Percentiles rank a stretch among this genome's conserved stretches.
Conservation (phyloP, 2,113 vertebrate genomes). For the Accipiter virgatus region DNA sequence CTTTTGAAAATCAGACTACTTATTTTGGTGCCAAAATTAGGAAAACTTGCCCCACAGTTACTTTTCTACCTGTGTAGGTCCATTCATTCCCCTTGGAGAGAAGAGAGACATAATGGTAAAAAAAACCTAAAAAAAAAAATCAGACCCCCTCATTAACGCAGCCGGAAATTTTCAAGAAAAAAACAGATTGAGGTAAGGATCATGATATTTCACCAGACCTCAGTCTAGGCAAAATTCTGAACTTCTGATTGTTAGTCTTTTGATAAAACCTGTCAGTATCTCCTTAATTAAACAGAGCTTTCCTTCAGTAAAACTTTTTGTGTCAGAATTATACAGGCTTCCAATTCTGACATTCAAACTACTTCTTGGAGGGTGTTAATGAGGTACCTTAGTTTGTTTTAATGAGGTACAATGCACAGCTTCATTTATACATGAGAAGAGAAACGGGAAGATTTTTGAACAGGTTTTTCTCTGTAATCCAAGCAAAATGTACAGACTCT, state of each 20-base stretch:
- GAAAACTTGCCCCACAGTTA: not conserved
- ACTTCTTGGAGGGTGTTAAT: conserved; percentile 42
- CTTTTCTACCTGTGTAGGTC: not conserved
- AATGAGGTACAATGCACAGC: conserved; percentile 42
- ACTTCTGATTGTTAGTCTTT: conserved; percentile 44
- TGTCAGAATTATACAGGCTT: conserved; percentile 28
- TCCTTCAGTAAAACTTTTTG: not conserved
- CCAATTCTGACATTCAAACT: conserved; percentile 37
- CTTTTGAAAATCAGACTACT: not conserved
- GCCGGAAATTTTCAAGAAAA: not conserved
- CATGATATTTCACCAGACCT: not conserved
- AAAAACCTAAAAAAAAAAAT: not conserved
- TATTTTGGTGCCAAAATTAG: not conserved
- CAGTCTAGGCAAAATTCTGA: not conserved
- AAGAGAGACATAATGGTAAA: not conserved
- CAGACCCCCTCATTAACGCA: not conserved
- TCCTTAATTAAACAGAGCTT: conserved; percentile 33
- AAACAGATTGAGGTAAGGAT: not conserved
- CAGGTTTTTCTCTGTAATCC: conserved; percentile 61
- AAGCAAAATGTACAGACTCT: conserved; percentile 53
- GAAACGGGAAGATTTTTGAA: conserved; percentile 66
- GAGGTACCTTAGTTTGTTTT: conserved; percentile 51
- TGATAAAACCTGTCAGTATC: conserved; percentile 19
- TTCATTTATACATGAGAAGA: conserved; percentile 33
- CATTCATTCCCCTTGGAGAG: not conserved